Base-by-base conservation (phyloP, 2,113 vertebrate genomes). In the Alectura lathami region DNA sequence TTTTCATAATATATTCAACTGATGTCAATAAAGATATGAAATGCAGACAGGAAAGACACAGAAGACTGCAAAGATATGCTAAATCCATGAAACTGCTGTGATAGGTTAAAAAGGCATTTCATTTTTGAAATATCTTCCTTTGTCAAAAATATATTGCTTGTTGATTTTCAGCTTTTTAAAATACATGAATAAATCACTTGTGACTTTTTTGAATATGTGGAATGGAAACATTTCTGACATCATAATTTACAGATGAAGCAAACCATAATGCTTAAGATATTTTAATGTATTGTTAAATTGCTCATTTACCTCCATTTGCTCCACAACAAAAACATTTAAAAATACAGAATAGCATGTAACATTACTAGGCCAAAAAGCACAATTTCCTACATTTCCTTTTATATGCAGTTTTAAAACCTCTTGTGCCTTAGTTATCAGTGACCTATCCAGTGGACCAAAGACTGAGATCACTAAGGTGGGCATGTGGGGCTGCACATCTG, bases 241-340 rank as follows among this genome's bases (percentile, higher is more conserved):
- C 77, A 64, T 40, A 69, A 45, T 86, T 89, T 76, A 60, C 51
- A 75, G 30, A 93, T 67, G 15, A 88, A 86, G 34, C 14, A 89
- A 91, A 88, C 10, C 22, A 36, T 72, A 79, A 89, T 48, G 51
- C 70, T 79, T 18, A 73, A 85, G 82, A 70, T 82, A 59, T 57
- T 80, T 83, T 76, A 76, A 38, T 57, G n/a, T 40, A 85, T 82
- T 91, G 24, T 88, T 95, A 57, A 84, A 89, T 92, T 84, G 66
- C 63, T 88, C 36, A 83, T 89, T 89, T 87, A 54, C 45, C 7
- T 94, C 27, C 18, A 82, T 87, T 91, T 91, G 21, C 36, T 62
- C 64, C 11, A 81, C 13, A 72, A 88, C 4, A 47, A 63, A 80
- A 91, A 30, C 3, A 34, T 91, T 79, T 56, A 26, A 82, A 90